Evolutionary conservation across 2,113 vertebrate species (phyloP), one percentile per base, ranked within the genome.

Genomic region (Eonycteris spelaea): DNA sequence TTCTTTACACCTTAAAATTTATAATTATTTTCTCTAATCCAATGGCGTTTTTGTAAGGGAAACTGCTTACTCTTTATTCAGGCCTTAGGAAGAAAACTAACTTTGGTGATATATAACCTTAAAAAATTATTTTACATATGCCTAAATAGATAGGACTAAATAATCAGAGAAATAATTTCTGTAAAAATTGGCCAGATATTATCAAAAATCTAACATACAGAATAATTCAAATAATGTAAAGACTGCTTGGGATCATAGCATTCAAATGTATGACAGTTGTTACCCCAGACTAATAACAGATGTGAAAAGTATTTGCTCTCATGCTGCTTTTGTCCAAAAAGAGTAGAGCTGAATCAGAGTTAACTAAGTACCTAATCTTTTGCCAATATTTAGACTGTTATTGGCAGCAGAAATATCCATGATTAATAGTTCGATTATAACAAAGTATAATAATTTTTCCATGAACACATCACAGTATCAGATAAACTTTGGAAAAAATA

Each of bases 41-140:
- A 48, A 14, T 48, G 48, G 48, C 48, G 14, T 48, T 48, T 48
- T 48, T 15, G 48, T 48, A 48, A 48, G 94, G 96, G 96, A 97
- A 97, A 97, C 82, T 93, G 78, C 95, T 97, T 97, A 96, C 70
- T 97, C 91, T 97, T 96, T 97, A 97, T 97, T 98, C 94, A 97
- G 95, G 97, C 91, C 88, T 97, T 96, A 16, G 71, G 88, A 88
- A 96, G 63, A 94, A 97, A 96, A 95, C 61, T 71, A 97, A 97
- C 88, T 97, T 96, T 97, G 97, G 95, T 97, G 96, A 97, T 95
- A 97, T 83, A 88, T 92, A 94, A 96, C 73, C 59, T 90, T 51
- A 38, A 83, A 87, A 84, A 82, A 43, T 6, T 4, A 26, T 96
- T 97, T 94, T 91, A 97, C 94, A 94, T 95, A 96, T 94, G 96